Conservation (phyloP, 2,797 vertebrate species). For the Allobates femoralis region DNA sequence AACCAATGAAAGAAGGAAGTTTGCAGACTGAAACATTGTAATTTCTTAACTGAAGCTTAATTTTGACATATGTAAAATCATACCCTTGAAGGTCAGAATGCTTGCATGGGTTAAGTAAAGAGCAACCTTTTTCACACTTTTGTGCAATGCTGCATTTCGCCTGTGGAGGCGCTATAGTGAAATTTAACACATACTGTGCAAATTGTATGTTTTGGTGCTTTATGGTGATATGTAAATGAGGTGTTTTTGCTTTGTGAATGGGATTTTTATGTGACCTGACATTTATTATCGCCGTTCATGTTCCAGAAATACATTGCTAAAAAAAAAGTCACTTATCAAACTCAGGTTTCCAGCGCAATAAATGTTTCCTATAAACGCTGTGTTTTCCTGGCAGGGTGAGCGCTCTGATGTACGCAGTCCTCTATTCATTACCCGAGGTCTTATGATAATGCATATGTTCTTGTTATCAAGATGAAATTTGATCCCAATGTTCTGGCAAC, state of each 20-base stretch:
- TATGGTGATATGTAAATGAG: constrained; percentile 1
- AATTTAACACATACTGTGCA: not conserved
- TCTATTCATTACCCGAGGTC: constrained; percentile 56
- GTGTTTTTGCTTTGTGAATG: not conserved
- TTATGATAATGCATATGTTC: constrained; percentile 58
- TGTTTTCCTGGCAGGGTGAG: constrained; percentile 45
- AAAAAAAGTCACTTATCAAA: constrained; percentile 39
- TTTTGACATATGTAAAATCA: too few species aligned
- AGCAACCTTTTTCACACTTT: not conserved
- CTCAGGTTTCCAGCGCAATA: constrained; percentile 43
- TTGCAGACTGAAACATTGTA: too few species aligned
- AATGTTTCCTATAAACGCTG: constrained; percentile 55
- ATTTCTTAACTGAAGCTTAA: too few species aligned
- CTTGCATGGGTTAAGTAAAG: too few species aligned
- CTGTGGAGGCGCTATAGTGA: not conserved
- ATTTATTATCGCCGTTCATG: constrained; percentile 34
- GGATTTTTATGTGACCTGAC: not conserved
- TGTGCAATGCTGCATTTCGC: not conserved
- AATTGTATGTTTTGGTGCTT: not conserved
- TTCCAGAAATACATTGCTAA: not conserved
- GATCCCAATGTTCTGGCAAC: constrained; percentile 45
- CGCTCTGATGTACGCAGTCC: constrained; percentile 32
- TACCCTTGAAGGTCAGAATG: too few species aligned
- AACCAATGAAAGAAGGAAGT: too few species aligned
- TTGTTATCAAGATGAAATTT: constrained; percentile 57